Evolutionary conservation across 2,113 vertebrate genomes (phyloP).

Genomic region (Marcusenius ussheri): DNA sequence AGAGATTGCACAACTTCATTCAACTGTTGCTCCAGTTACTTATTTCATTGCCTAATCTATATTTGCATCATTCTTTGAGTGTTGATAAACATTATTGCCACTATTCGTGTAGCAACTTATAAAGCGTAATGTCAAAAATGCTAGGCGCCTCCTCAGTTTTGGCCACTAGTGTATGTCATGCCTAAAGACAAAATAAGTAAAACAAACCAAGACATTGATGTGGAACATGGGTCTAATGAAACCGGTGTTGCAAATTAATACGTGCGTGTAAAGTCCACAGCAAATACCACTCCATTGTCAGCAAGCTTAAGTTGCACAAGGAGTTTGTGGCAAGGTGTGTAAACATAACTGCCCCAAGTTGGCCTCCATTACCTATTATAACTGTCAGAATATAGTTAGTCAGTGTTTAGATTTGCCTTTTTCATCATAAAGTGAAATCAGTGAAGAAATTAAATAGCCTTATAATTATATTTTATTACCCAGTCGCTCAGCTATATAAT

Average conservation of each 20-base stretch:
- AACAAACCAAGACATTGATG: conserved; percentile 34
- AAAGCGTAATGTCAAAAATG: too few species aligned
- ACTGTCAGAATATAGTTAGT: background rate
- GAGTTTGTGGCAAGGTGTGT: background rate
- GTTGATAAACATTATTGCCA: too few species aligned
- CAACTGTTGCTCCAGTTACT: background rate
- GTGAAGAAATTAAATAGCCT: background rate
- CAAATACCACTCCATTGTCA: conserved; percentile 2
- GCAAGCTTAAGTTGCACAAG: conserved; percentile 15
- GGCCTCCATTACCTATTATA: background rate
- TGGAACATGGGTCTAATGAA: conserved; percentile 9
- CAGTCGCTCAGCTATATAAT: background rate
- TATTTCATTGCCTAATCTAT: background rate
- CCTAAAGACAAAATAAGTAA: conserved; percentile 37
- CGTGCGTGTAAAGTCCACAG: conserved; percentile 8
- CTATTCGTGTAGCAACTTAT: too few species aligned
- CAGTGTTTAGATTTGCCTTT: background rate
- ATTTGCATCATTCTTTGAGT: too few species aligned
- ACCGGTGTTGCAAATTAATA: conserved; percentile 2
- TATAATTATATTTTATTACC: background rate
- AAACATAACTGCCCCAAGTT: background rate
- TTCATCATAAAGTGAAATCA: background rate
- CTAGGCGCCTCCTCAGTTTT: too few species aligned
- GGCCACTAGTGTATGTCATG: background rate
- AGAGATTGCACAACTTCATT: background rate